These are phyloP conservation scores for Marcusenius ussheri DNA, from an alignment of 2,113 vertebrate genomes.

Conservation along the genomic window DNA sequence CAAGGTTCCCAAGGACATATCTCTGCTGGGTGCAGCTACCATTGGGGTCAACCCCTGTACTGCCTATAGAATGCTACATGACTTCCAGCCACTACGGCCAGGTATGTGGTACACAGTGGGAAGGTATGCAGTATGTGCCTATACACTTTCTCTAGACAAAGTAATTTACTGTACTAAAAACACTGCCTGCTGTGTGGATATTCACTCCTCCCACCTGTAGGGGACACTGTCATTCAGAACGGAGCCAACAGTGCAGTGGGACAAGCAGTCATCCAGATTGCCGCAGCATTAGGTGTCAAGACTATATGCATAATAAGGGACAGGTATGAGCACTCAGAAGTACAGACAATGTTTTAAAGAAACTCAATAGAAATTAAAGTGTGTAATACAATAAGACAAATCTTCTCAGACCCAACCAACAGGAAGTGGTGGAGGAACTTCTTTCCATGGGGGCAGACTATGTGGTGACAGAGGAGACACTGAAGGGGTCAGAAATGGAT, in stretches of 20 bases:
- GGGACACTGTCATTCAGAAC: conserved; percentile 48
- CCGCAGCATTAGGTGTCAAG: conserved; percentile 36
- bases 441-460: conserved; percentile 45
- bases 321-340: conserved; percentile 29
- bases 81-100: conserved; percentile 38
- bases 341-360: not conserved
- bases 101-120: conserved; percentile 25
- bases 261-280: conserved; percentile 49
- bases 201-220: conserved; percentile 21
- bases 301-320: conserved; percentile 48
- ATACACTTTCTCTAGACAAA: not conserved
- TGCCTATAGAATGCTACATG: conserved; percentile 47
- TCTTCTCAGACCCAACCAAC: conserved; percentile 43
- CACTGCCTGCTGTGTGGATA: not conserved
- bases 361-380: not conserved
- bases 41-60: conserved; percentile 50
- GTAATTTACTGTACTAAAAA: not conserved
- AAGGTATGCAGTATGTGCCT: not conserved
- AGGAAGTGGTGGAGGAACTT: conserved; percentile 49
- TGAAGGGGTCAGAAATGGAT: conserved; percentile 48
- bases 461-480: conserved; percentile 57
- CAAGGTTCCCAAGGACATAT: conserved; percentile 37
- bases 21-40: conserved; percentile 43
- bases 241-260: conserved; percentile 50
- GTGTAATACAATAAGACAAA: not conserved